Conservation (phyloP, 2,797 vertebrate species). For the Mareca strepera region DNA sequence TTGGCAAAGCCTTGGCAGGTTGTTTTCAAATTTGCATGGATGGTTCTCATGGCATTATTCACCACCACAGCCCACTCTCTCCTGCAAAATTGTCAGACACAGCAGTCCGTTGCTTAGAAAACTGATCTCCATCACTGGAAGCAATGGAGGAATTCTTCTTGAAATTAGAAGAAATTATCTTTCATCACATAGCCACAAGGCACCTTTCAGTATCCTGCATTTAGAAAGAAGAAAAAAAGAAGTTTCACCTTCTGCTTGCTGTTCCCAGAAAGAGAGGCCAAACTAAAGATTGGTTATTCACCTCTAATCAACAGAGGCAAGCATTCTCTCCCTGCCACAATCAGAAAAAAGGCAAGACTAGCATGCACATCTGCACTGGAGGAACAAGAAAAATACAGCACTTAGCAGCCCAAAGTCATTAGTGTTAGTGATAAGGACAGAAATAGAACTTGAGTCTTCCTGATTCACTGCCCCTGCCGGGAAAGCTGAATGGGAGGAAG, state of each 20-base stretch:
- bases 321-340: not conserved
- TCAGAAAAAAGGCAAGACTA: not conserved
- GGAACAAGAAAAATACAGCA: not conserved
- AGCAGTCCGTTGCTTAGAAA: not conserved
- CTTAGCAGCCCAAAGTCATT: not conserved
- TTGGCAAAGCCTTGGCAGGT: not conserved
- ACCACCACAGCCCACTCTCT: not conserved
- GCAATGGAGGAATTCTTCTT: not conserved
- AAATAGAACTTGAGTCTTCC: conserved; percentile 53
- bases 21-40: not conserved
- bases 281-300: not conserved
- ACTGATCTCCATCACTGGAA: not conserved
- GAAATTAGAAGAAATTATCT: not conserved
- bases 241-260: not conserved
- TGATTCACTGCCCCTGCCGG: conserved; percentile 1
- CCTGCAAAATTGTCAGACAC: not conserved
- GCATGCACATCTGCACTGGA: not conserved
- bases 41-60: not conserved
- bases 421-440: conserved; percentile 12
- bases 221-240: not conserved
- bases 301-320: not conserved
- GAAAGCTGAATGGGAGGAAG: conserved; percentile 47
- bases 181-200: not conserved
- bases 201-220: not conserved
- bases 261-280: not conserved